A percentile compares a stretch with the other conserved stretches of the same genome.
phyloP scores from a whole-genome alignment of 2,797 vertebrate genomes.

The Chelidonichthys spinosus region DNA sequence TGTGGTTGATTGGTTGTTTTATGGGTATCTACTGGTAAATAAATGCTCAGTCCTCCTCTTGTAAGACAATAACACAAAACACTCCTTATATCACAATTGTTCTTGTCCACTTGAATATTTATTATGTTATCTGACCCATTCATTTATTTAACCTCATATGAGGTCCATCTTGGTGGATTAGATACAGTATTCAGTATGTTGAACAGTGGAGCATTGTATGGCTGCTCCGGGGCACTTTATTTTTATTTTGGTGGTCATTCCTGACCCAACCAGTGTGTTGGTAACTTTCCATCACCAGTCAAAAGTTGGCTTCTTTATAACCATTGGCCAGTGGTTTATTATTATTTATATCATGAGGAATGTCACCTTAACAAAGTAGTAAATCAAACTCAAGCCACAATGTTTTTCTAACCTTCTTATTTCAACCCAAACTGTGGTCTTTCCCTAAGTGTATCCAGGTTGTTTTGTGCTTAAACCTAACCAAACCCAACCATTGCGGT shows the following conservation, averaged over 20 bases:
- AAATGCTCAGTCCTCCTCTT: neutral
- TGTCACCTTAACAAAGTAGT: neutral
- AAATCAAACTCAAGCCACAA: neutral
- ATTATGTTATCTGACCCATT: neutral
- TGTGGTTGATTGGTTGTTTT: neutral
- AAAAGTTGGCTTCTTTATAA: neutral
- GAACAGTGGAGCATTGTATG: neutral
- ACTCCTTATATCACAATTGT: neutral
- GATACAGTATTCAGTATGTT: neutral
- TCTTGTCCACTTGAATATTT: neutral
- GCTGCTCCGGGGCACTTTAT: neutral
- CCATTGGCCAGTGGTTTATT: neutral
- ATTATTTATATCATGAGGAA: neutral
- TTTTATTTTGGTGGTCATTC: conserved; percentile 3
- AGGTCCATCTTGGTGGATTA: neutral
- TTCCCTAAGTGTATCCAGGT: neutral
- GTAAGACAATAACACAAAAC: neutral
- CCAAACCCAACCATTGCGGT: neutral
- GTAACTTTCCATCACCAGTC: conserved; percentile 13
- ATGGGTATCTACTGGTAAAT: neutral
- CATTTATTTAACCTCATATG: neutral
- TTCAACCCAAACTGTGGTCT: neutral
- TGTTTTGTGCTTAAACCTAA: neutral
- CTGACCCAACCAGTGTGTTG: neutral
- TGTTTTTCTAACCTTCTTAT: conserved; percentile 1